A percentile compares a stretch with the other conserved stretches of the same genome.
Evolutionary conservation across 1,140 invertebrate species (phyloP).

Genomic region (Vanessa atalanta): DNA sequence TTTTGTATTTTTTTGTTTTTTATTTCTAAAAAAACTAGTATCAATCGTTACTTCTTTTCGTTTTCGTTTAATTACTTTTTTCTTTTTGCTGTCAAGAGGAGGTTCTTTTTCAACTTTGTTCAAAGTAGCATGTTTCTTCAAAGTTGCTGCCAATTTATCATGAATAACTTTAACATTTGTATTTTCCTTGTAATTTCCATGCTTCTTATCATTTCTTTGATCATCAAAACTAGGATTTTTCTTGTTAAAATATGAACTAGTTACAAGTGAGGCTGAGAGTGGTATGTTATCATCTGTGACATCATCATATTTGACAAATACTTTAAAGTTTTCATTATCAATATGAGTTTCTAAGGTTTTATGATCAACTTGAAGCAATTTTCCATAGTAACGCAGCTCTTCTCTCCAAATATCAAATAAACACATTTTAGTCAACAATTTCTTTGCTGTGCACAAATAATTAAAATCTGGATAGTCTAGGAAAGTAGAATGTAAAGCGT

Average conservation of each 20-base stretch:
- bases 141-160: constrained; percentile 62
- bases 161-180: constrained; percentile 42
- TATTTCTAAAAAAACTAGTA: constrained; percentile 39
- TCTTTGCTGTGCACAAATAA: constrained; percentile 70
- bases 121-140: constrained; percentile 71
- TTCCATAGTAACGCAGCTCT: constrained; percentile 71
- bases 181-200: constrained; percentile 38
- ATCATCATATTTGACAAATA: constrained; percentile 66
- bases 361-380: constrained; percentile 68
- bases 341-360: constrained; percentile 67
- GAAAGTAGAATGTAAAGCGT: constrained; percentile 75
- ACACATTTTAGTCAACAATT: constrained; percentile 61
- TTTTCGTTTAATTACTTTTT: constrained; percentile 57
- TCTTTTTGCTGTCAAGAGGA: constrained; percentile 51
- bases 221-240: constrained; percentile 32
- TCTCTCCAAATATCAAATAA: constrained; percentile 69
- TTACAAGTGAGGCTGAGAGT: constrained; percentile 60
- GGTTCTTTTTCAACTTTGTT: constrained; percentile 60
- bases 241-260: constrained; percentile 72
- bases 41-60: constrained; percentile 59
- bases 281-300: constrained; percentile 61
- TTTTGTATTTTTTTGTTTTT: constrained; percentile 44
- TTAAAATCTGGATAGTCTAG: constrained; percentile 71
- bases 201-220: constrained; percentile 30
- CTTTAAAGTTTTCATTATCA: constrained; percentile 45